Base-by-base conservation (phyloP, 2,113 vertebrate species). In the Tupaia chinensis region DNA sequence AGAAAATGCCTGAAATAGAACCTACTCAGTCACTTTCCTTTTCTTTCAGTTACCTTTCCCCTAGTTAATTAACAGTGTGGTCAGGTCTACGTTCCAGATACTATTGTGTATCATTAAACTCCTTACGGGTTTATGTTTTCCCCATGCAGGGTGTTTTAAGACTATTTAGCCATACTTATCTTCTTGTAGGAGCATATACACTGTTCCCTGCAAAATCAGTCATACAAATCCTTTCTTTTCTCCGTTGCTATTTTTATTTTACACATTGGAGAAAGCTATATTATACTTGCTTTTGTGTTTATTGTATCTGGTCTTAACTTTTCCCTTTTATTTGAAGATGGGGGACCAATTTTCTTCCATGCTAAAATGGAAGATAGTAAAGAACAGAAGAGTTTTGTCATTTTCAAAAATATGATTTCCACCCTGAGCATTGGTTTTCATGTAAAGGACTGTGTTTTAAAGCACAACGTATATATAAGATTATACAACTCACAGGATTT, bases 331-430 rank as follows among this genome's bases (percentile, higher is more conserved):
- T 78, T 76, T 89, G 89, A 85, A 78, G 19, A 68, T 82, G 13
- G 63, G 17, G 20, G n/a, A 16, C 23, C n/a, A 69, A 63, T 14
- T 87, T 91, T 87, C 29, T 92, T 44, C 86, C 0, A 12, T 76
- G 25, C 27, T 86, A 86, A 84, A 91, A 69, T 76, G 82, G 29
- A 82, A 91, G 19, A 65, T 9, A 58, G n/a, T 87, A 81, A 88
- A 44, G 27, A 79, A n/a, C 17, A 78, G 72, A 61, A 84, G 29
- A 89, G 5, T 77, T 95, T 92, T 87, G 4, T 4, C 34, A 81
- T 73, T 81, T 68, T 65, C 32, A n/a, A 69, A 74, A 74, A 86
- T 79, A 34, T n/a, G 61, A 82, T 69, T 53, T 94, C 7, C 7
- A 76, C 27, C 58, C 8, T 54, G 14, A 92, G 1, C 44, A 22